These are phyloP conservation scores for Anastrepha ludens DNA, from an alignment of 1,140 invertebrate genomes.

Conservation along the genomic window DNA sequence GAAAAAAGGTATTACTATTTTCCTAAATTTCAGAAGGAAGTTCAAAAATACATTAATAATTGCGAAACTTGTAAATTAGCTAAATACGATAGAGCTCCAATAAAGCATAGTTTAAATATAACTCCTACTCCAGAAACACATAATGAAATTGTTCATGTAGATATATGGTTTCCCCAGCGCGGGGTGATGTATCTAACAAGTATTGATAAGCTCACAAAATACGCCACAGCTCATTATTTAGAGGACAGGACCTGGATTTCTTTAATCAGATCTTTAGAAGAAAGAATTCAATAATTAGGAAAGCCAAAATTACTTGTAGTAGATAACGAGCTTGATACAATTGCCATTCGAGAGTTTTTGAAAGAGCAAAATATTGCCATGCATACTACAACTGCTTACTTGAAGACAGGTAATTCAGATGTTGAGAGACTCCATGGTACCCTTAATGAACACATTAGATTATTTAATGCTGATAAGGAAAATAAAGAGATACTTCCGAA, in stretches of 20 bases:
- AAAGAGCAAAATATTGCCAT: not conserved
- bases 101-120: not conserved
- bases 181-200: too few relatives aligned
- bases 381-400: not conserved
- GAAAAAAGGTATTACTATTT: not conserved
- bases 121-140: too few relatives aligned
- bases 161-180: too few relatives aligned
- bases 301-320: too few relatives aligned
- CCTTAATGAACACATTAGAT: not conserved
- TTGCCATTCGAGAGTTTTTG: too few relatives aligned
- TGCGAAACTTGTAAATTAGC: not conserved
- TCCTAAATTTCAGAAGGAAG: not conserved
- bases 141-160: too few relatives aligned
- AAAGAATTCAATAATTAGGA: not conserved
- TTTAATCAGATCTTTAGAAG: not conserved
- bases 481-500: conserved; percentile 1
- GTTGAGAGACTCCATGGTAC: too few relatives aligned
- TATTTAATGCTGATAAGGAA: conserved; percentile 10
- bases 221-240: too few relatives aligned
- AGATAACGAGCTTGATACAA: too few relatives aligned
- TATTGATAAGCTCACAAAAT: too few relatives aligned
- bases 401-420: not conserved
- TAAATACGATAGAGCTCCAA: conserved; percentile 20
- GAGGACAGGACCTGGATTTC: too few relatives aligned
- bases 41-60: not conserved